Base-by-base conservation (phyloP, 2,797 vertebrate genomes). In the Dromococcyx pavoninus region DNA sequence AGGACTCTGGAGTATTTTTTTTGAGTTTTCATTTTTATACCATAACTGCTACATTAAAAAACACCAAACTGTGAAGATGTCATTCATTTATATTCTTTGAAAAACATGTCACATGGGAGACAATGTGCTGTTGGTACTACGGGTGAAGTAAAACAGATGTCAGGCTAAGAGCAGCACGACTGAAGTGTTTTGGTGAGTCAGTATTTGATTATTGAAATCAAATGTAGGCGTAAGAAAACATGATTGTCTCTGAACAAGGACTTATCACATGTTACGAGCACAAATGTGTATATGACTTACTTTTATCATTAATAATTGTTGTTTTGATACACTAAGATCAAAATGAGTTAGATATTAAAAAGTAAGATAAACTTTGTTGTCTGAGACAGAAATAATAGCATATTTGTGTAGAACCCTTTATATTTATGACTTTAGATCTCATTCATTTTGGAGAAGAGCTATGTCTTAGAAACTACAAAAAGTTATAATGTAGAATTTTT, bases 161-260 rank as follows among this genome's bases (percentile, higher is more conserved):
- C 66, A 93, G 65, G 28, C 62, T 86, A 70, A 75, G 39, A 87
- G 48, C 88, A 93, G 75, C 62, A 60, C 81, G 91, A 95, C 69
- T 89, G 43, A 93, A 94, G 17, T 92, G 79, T 79, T 94, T 76
- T 62, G 41, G 65, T 94, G 93, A 95, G 54, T 95, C 96, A 95
- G 35, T 86, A 62, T 93, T 89, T 89, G 81, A 91, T 95, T 95
- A 84, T 2, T 69, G 88, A 94, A 89, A 88, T 87, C 65, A 87
- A 87, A 65, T 3, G 61, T 41, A 83, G 69, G 57, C 1, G 10
- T 78, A 67, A 35, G 75, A 83, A 88, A 94, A 93, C 51, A 94
- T 10, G 1, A 77, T 93, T 82, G 94, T 88, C 73, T 86, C 60
- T 86, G 43, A 84, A 81, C 8, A 30, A 73, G 79, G 66, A 33